These are phyloP conservation scores for Macquaria ambigua DNA, from an alignment of 2,113 vertebrate genomes.

Conservation along the genomic window DNA sequence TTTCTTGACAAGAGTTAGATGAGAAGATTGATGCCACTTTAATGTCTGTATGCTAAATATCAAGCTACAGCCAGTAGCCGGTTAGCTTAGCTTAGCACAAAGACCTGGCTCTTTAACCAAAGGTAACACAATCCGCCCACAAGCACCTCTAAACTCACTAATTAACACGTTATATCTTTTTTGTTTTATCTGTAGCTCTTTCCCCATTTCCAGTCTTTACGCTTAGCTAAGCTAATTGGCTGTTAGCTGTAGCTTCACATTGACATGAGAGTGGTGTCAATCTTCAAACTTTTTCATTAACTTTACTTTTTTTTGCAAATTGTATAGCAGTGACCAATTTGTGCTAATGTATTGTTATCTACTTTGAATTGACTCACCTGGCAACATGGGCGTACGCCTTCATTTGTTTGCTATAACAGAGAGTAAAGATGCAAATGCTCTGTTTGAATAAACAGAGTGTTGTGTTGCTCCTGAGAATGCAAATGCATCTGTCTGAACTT, in stretches of 20 bases:
- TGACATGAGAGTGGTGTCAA: background rate
- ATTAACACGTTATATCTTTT: too few relatives aligned
- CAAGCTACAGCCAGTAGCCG: background rate
- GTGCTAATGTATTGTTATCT: too few relatives aligned
- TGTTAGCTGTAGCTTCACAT: background rate
- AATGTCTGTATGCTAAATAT: background rate
- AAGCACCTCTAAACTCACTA: background rate
- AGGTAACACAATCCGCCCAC: too few relatives aligned
- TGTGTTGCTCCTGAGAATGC: slow-evolving; percentile 12
- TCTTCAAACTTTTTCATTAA: too few relatives aligned
- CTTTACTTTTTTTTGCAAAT: too few relatives aligned
- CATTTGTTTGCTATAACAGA: slow-evolving; percentile 1
- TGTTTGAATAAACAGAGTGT: slow-evolving; percentile 17
- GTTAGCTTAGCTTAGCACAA: background rate
- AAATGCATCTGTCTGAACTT: slow-evolving; percentile 9
- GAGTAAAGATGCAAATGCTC: background rate
- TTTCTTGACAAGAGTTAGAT: background rate
- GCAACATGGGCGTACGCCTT: background rate
- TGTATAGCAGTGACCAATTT: too few relatives aligned
- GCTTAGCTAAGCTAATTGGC: background rate
- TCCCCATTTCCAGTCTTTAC: background rate
- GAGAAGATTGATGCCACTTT: background rate
- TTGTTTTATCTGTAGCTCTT: background rate
- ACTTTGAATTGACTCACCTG: background rate
- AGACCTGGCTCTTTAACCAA: background rate